phyloP scores from a whole-genome alignment of 2,888 invertebrate genomes.

The Carterocephalus palaemon region DNA sequence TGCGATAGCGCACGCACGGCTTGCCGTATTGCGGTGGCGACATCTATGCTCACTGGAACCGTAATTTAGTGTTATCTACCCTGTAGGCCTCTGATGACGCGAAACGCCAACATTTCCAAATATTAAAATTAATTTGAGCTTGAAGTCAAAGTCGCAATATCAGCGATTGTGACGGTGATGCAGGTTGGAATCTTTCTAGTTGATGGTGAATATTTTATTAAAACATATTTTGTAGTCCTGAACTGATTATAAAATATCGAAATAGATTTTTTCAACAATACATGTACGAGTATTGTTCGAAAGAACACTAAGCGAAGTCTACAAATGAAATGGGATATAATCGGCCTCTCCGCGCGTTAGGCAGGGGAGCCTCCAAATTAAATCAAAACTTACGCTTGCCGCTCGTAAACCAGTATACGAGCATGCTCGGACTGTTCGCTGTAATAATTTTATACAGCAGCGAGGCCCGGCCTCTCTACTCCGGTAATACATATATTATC shows the following conservation, averaged over 20 bases:
- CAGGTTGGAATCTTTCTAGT: too few relatives aligned
- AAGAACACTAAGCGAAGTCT: too few relatives aligned
- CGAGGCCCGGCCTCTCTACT: not conserved
- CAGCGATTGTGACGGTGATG: too few relatives aligned
- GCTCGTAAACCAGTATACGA: constrained; percentile 8
- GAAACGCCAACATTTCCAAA: too few relatives aligned
- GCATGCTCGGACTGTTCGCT: constrained; percentile 1
- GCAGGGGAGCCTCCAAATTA: constrained; percentile 7
- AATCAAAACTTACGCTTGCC: constrained; percentile 15
- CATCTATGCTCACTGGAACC: constrained; percentile 2
- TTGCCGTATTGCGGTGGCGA: constrained; percentile 24
- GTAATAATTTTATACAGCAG: constrained; percentile 11
- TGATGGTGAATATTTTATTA: too few relatives aligned
- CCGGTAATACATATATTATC: not conserved
- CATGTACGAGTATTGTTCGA: too few relatives aligned
- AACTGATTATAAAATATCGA: too few relatives aligned
- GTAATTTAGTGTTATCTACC: constrained; percentile 8
- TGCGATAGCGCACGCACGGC: constrained; percentile 20
- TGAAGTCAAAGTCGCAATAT: too few relatives aligned
- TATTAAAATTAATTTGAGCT: too few relatives aligned
- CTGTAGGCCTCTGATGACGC: too few relatives aligned
- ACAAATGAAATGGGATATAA: constrained; percentile 5
- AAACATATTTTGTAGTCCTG: too few relatives aligned
- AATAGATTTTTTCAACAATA: too few relatives aligned
- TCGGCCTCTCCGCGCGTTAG: not conserved